Conservation (phyloP, 2,888 invertebrate genomes). For the Lasioglossum zephyrum region DNA sequence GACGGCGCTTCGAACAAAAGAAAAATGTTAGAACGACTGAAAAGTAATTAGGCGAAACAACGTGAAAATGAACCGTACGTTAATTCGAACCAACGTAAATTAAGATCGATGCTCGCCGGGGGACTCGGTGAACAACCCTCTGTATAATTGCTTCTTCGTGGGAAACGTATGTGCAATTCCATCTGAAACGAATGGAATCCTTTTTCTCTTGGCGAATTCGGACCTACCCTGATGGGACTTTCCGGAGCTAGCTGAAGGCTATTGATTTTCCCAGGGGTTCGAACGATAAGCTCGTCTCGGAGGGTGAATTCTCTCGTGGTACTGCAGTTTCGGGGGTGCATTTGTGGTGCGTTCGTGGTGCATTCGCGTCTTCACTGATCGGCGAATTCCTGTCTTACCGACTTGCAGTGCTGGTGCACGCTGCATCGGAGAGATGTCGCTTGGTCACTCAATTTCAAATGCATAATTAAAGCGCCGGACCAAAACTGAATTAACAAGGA, state of each 20-base stretch:
- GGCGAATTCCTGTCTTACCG: slow-evolving; percentile 60
- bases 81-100: slow-evolving; percentile 16
- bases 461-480: neutral
- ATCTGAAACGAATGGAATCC: neutral
- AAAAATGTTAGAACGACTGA: slow-evolving; percentile 21
- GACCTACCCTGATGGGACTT: neutral
- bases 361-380: neutral
- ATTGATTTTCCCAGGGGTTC: slow-evolving; percentile 31
- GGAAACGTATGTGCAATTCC: slow-evolving; percentile 10
- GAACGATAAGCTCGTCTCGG: slow-evolving; percentile 16
- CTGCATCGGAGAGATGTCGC: slow-evolving; percentile 60
- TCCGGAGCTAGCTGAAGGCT: neutral
- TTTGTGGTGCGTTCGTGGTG: neutral
- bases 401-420: slow-evolving; percentile 33
- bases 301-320: slow-evolving; percentile 34
- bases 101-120: slow-evolving; percentile 20
- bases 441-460: neutral
- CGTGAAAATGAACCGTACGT: neutral
- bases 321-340: slow-evolving; percentile 54
- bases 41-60: slow-evolving; percentile 39
- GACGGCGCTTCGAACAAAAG: neutral
- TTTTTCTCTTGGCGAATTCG: neutral
- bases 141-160: neutral
- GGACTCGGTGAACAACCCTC: neutral
- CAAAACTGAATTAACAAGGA: neutral